Conservation (phyloP, 2,888 invertebrate genomes). For the Eupsilia transversa region DNA sequence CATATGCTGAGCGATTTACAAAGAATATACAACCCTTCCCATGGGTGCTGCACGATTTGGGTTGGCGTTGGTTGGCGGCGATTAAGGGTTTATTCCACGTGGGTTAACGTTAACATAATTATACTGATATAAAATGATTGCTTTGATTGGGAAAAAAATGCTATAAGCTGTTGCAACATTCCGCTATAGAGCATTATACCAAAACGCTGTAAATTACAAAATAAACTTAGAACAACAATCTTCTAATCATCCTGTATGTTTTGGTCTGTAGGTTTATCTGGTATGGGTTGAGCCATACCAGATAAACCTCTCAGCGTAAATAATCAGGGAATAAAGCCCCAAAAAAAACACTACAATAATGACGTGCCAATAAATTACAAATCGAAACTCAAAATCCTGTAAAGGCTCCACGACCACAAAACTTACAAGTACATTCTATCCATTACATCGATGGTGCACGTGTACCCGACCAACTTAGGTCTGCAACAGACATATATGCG, state of each 20-base stretch:
- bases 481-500: constrained; percentile 15
- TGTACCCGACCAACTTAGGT: constrained; percentile 51
- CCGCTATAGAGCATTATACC: not conserved
- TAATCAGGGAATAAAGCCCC: constrained; percentile 2
- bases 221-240: not conserved
- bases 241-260: not conserved
- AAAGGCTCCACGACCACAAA: constrained; percentile 49
- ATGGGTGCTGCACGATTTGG: constrained; percentile 27
- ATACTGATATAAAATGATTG: constrained; percentile 22
- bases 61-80: too few relatives aligned
- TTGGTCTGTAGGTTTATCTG: too few relatives aligned
- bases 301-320: not conserved
- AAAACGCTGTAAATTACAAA: not conserved
- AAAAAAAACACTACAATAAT: constrained; percentile 29
- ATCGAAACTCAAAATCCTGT: constrained; percentile 47
- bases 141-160: constrained; percentile 11
- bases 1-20: constrained; percentile 54
- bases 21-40: constrained; percentile 43
- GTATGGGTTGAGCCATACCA: too few relatives aligned
- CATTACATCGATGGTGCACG: constrained; percentile 65
- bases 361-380: constrained; percentile 44
- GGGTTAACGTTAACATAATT: constrained; percentile 18
- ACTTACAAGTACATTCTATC: constrained; percentile 55
- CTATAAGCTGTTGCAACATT: not conserved
- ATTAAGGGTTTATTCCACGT: too few relatives aligned